Evolutionary conservation across 1,140 invertebrate genomes (phyloP), one percentile per base, ranked within the genome.

Genomic region (Pachypeltis micranthus): DNA sequence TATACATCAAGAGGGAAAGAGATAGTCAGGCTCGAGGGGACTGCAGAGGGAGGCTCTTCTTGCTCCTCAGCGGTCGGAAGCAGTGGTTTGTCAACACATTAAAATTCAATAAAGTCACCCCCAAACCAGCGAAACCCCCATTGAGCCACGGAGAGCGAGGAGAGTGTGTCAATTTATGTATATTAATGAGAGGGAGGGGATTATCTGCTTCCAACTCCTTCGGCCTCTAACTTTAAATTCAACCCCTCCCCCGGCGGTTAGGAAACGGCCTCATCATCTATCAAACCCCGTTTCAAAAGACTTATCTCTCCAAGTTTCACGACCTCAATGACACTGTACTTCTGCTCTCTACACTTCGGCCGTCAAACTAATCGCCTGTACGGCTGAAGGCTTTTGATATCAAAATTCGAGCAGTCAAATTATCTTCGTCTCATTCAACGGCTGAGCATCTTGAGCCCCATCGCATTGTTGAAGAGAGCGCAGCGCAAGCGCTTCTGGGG

Each of bases 21-120:
- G n/a, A n/a, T n/a, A n/a, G n/a, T n/a, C n/a, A n/a, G n/a, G n/a
- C n/a, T n/a, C n/a, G n/a, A n/a, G n/a, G n/a, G n/a, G n/a, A n/a
- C n/a, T n/a, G n/a, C n/a, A n/a, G 7, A 51, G 21, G 47, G 7
- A 4, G 23, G 10, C 21, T 10, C 4, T 51, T 7, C 12, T 10
- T 4, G 7, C 47, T 51, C 47, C 23, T 51, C 4, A 4, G 47
- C 47, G 47, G 47, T 51, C 21, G 47, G 47, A 21, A 51, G 47
- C 47, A 51, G 47, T 21, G 47, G 47, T 51, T 51, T 51, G 47
- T 51, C 47, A 51, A 51, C 47, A 51, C 47, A 51, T 51, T 51
- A 51, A 51, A 51, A 51, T 51, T 51, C 47, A 51, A 51, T 51
- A 51, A 51, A 51, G 47, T 51, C 47, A 51, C 47, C 47, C 47